These are phyloP conservation scores for Rhadinocentrus ornatus DNA, from an alignment of 2,797 vertebrate species.

Conservation along the genomic window DNA sequence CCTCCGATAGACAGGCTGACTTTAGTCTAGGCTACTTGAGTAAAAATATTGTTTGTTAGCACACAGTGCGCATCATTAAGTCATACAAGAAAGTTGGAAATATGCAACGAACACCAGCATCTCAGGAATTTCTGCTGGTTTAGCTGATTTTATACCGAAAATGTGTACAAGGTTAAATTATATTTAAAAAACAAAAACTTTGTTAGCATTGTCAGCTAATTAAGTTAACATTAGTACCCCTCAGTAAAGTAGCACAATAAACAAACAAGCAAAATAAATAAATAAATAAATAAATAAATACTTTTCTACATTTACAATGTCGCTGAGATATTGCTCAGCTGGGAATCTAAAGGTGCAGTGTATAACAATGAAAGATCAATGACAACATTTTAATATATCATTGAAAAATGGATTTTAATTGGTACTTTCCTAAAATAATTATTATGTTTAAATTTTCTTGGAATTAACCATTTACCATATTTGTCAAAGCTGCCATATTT, in stretches of 20 bases:
- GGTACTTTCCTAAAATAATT: neutral
- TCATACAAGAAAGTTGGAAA: too few relatives aligned
- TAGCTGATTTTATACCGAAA: neutral
- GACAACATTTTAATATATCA: neutral
- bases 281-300: neutral
- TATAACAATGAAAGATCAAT: neutral
- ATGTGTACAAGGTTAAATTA: neutral
- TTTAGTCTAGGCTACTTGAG: constrained; percentile 2
- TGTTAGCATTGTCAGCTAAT: too few relatives aligned
- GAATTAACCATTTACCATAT: neutral
- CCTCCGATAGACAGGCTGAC: constrained; percentile 20
- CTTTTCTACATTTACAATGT: too few relatives aligned
- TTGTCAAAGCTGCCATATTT: neutral
- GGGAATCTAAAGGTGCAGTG: neutral
- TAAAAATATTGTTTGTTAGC: neutral
- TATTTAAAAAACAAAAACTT: neutral
- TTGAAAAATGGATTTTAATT: neutral
- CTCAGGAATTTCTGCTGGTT: neutral
- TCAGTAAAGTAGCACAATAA: neutral
- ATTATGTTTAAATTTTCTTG: neutral
- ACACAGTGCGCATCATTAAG: neutral
- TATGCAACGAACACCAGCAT: neutral
- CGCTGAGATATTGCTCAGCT: neutral
- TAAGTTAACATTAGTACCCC: too few relatives aligned
- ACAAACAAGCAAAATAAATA: neutral